phyloP scores from a whole-genome alignment of 2,888 invertebrate genomes.

The Torymus auratus region DNA sequence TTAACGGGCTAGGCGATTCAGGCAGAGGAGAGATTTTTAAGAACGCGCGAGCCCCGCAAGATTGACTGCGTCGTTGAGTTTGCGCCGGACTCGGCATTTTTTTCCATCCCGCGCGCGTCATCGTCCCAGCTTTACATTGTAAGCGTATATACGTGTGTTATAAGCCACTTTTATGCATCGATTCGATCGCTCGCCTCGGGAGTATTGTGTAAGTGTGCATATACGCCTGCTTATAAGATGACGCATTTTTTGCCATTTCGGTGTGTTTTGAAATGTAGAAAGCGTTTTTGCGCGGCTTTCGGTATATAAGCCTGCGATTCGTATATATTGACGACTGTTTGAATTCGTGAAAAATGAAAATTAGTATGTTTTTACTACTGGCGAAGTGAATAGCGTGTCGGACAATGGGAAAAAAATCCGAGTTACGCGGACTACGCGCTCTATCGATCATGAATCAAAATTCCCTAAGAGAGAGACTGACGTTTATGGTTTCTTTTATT shows the following conservation, averaged over 20 bases:
- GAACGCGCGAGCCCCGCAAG: background rate
- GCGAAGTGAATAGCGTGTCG: slow-evolving; percentile 11
- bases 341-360: background rate
- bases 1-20: slow-evolving; percentile 9
- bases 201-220: too few relatives aligned
- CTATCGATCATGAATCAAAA: slow-evolving; percentile 26
- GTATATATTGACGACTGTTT: background rate
- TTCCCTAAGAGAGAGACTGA: background rate
- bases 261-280: too few relatives aligned
- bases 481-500: slow-evolving; percentile 48
- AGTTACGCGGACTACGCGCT: slow-evolving; percentile 21
- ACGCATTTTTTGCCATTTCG: too few relatives aligned
- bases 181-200: too few relatives aligned
- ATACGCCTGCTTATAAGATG: too few relatives aligned
- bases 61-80: slow-evolving; percentile 23
- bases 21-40: background rate
- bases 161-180: too few relatives aligned
- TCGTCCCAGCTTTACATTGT: too few relatives aligned
- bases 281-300: too few relatives aligned
- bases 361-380: background rate
- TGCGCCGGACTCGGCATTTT: background rate
- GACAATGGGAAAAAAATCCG: background rate
- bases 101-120: background rate
- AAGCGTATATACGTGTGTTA: too few relatives aligned
- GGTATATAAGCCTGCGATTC: too few relatives aligned